Evolutionary conservation across 2,113 vertebrate species (phyloP).

Genomic region (Serranochromis macrocephalus): DNA sequence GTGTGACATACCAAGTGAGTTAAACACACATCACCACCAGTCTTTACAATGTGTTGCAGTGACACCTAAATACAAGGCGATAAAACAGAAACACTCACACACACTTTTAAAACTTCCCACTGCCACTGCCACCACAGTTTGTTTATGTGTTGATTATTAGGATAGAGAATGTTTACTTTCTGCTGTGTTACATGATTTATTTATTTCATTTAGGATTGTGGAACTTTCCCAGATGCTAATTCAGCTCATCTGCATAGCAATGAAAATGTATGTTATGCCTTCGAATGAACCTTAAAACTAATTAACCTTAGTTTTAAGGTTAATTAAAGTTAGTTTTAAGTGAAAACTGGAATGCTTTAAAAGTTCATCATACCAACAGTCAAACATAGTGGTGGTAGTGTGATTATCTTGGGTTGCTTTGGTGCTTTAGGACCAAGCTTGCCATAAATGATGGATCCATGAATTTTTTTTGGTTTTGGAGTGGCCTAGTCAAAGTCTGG

Average conservation of each 20-base stretch:
- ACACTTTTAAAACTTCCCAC: slow-evolving; percentile 2
- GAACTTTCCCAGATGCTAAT: background rate
- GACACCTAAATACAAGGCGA: background rate
- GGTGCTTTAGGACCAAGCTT: background rate
- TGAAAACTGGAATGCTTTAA: background rate
- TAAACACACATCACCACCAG: background rate
- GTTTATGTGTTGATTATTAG: slow-evolving; percentile 15
- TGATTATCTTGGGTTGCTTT: background rate
- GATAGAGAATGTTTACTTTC: background rate
- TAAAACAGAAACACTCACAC: slow-evolving; percentile 12
- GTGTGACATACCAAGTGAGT: slow-evolving; percentile 11
- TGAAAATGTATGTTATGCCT: background rate
- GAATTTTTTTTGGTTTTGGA: background rate
- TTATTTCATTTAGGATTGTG: background rate
- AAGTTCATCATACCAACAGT: background rate
- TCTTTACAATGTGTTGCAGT: slow-evolving; percentile 19
- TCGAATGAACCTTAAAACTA: background rate
- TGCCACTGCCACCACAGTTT: background rate
- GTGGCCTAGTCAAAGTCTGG: background rate
- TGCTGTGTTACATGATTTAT: background rate
- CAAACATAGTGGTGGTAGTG: background rate
- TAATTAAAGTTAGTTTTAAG: background rate
- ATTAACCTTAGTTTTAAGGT: background rate
- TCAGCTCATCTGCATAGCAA: background rate
- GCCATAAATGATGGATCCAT: background rate